phyloP scores from a whole-genome alignment of 1,140 invertebrate species.

The Lepidostoma basale region DNA sequence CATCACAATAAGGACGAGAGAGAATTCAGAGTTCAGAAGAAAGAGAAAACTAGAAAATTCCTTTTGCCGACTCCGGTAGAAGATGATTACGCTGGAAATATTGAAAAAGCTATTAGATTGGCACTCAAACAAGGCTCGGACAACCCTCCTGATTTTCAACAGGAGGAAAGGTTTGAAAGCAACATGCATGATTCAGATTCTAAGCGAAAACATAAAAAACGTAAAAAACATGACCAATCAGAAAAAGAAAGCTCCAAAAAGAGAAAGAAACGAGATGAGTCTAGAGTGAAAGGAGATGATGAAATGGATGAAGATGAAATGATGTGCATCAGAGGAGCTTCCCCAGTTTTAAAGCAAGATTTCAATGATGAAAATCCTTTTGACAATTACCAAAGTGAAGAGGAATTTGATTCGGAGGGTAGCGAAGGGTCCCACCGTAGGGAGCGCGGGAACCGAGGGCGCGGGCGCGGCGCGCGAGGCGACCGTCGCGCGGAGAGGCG shows the following conservation, averaged over 20 bases:
- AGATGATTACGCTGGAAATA: slow-evolving; percentile 77
- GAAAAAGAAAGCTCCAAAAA: slow-evolving; percentile 55
- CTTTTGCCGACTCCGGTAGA: slow-evolving; percentile 51
- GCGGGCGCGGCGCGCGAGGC: slow-evolving; percentile 44
- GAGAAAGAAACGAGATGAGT: slow-evolving; percentile 56
- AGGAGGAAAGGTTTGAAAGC: slow-evolving; percentile 46
- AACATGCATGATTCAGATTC: slow-evolving; percentile 51
- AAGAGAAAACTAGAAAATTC: slow-evolving; percentile 50
- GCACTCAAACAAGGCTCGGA: slow-evolving; percentile 65
- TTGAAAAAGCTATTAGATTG: slow-evolving; percentile 76
- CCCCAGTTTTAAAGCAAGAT: slow-evolving; percentile 59
- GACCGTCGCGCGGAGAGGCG: slow-evolving; percentile 15
- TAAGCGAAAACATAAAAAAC: slow-evolving; percentile 58
- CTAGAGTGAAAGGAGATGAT: slow-evolving; percentile 58
- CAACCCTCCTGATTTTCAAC: slow-evolving; percentile 53
- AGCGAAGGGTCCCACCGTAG: slow-evolving; percentile 53
- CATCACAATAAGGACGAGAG: slow-evolving; percentile 52
- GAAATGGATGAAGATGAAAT: slow-evolving; percentile 79
- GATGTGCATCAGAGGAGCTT: slow-evolving; percentile 77
- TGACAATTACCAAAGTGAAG: slow-evolving; percentile 47
- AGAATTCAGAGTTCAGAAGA: slow-evolving; percentile 56
- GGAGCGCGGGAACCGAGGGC: slow-evolving; percentile 46
- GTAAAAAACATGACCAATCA: slow-evolving; percentile 58
- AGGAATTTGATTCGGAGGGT: slow-evolving; percentile 62
- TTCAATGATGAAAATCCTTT: slow-evolving; percentile 41